Percentiles rank a stretch among this genome's conserved stretches.
Conservation (phyloP, 2,888 invertebrate genomes). For the Leucophora obtusa region DNA sequence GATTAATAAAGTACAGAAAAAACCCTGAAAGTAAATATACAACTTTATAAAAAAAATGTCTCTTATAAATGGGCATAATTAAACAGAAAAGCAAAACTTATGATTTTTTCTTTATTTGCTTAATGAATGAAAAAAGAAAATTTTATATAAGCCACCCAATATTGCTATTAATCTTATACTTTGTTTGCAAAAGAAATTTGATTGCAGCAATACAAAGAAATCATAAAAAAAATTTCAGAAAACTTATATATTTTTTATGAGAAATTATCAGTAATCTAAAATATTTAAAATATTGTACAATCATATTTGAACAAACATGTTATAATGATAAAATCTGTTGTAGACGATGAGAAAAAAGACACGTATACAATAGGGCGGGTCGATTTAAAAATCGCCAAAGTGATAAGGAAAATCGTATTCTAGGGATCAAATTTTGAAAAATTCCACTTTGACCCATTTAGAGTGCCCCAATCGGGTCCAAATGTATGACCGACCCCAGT, state of each 20-base stretch:
- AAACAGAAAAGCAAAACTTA: conserved; percentile 1
- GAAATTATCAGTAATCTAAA: not conserved
- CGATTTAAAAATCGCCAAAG: no score
- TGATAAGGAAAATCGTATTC: no score
- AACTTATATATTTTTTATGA: not conserved
- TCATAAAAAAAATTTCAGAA: not conserved
- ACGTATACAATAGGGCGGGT: no score
- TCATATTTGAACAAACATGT: no score
- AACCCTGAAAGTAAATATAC: not conserved
- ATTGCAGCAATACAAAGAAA: not conserved
- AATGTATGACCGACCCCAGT: no score
- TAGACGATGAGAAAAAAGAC: no score
- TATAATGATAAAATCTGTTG: no score
- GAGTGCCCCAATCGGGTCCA: no score
- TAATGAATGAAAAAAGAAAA: conserved; percentile 6
- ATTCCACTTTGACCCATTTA: no score
- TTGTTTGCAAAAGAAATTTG: not conserved
- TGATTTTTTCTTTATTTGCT: conserved; percentile 1
- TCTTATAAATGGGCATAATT: conserved; percentile 26
- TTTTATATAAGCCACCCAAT: not conserved
- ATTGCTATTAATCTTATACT: not conserved
- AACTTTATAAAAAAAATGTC: not conserved
- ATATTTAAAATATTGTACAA: no score
- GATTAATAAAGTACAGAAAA: conserved; percentile 49
- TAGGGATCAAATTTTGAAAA: no score